Percentiles rank a stretch among this genome's conserved stretches.
Conservation (phyloP, 2,888 invertebrate species). For the Ophion ventricosus region DNA sequence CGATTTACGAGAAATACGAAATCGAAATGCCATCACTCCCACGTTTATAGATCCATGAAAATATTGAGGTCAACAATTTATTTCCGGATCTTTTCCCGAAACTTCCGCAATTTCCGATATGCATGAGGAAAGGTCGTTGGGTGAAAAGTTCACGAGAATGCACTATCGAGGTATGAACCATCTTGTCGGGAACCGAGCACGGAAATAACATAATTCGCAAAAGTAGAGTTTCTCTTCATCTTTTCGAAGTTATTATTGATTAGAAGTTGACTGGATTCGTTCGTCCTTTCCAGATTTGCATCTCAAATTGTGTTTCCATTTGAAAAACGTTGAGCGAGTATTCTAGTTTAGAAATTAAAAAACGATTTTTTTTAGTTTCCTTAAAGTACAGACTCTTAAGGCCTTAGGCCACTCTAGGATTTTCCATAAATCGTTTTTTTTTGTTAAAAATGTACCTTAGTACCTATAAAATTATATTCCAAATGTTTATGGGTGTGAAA, state of each 20-base stretch:
- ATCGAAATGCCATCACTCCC: background rate
- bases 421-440: too few species aligned
- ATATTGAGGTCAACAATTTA: constrained; percentile 1
- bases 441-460: too few species aligned
- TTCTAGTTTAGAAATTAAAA: too few species aligned
- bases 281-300: background rate
- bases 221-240: background rate
- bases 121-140: constrained; percentile 1
- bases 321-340: too few species aligned
- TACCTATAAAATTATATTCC: too few species aligned
- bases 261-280: background rate
- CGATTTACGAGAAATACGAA: background rate
- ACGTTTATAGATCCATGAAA: background rate
- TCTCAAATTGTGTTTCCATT: background rate
- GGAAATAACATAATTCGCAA: background rate
- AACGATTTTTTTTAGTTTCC: too few species aligned
- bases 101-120: background rate
- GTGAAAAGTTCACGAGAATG: background rate
- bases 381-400: too few species aligned
- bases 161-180: background rate
- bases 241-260: background rate
- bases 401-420: too few species aligned
- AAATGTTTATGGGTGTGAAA: too few species aligned
- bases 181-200: background rate
- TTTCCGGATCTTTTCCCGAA: background rate